These are phyloP conservation scores for Oenanthe oenanthe DNA, from an alignment of 2,113 vertebrate species.

Conservation along the genomic window DNA sequence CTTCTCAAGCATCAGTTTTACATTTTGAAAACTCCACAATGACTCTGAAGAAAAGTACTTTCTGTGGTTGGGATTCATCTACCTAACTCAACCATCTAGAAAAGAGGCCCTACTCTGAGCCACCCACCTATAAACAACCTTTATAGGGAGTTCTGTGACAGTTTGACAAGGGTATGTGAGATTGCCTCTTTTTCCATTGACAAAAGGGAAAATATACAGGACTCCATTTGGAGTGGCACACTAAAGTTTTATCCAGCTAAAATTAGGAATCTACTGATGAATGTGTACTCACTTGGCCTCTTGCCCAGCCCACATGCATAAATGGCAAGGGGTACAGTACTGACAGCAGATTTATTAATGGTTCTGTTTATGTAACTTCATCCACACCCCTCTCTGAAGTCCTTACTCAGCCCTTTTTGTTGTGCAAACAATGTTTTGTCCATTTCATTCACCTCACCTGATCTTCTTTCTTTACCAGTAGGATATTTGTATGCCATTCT, in stretches of 20 bases:
- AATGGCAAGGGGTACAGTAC: not conserved
- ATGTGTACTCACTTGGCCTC: not conserved
- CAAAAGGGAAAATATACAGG: not conserved
- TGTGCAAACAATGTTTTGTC: not conserved
- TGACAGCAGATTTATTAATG: not conserved
- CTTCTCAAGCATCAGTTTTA: not conserved
- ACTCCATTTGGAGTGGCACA: not conserved
- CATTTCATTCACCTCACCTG: not conserved
- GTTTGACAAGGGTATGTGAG: rapidly evolving
- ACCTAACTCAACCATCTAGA: not conserved
- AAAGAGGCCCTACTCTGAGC: not conserved
- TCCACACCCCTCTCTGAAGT: not conserved
- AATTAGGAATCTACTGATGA: not conserved
- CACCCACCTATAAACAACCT: not conserved
- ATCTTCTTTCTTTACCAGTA: not conserved
- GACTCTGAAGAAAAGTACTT: not conserved
- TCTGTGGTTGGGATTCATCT: not conserved
- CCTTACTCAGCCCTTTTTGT: not conserved
- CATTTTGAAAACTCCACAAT: not conserved
- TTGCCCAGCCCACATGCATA: not conserved
- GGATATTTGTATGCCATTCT: not conserved
- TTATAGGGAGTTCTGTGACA: not conserved
- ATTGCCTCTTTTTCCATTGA: not conserved
- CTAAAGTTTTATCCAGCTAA: not conserved
- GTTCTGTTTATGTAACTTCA: not conserved